phyloP scores from a whole-genome alignment of 2,888 invertebrate species.

The Diplazon laetatorius region DNA sequence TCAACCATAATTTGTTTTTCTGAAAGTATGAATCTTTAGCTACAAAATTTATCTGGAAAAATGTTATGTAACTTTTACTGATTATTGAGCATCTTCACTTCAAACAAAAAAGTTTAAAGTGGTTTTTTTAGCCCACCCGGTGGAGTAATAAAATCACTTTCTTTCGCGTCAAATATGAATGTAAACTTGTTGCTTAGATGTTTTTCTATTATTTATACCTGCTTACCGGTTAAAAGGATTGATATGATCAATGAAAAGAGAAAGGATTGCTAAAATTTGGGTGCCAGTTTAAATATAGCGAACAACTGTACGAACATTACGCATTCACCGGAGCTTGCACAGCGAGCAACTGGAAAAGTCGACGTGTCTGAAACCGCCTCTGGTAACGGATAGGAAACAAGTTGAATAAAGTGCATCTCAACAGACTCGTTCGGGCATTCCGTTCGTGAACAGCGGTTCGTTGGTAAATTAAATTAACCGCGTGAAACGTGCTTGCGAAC shows the following conservation, averaged over 20 bases:
- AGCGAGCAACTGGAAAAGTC: slow-evolving; percentile 4
- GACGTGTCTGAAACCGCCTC: neutral
- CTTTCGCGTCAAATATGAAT: too few relatives aligned
- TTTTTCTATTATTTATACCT: too few relatives aligned
- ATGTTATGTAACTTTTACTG: too few relatives aligned
- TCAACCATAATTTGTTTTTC: too few relatives aligned
- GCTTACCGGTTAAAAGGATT: neutral
- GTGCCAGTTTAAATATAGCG: neutral
- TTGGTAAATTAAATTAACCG: slow-evolving; percentile 20
- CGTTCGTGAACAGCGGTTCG: slow-evolving; percentile 15
- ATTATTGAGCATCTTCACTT: too few relatives aligned
- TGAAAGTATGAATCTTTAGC: too few relatives aligned
- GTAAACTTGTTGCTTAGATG: too few relatives aligned
- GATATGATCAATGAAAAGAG: neutral
- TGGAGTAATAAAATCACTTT: too few relatives aligned
- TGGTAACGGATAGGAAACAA: neutral
- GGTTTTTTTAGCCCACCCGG: too few relatives aligned
- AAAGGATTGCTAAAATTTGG: neutral
- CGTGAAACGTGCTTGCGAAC: slow-evolving; percentile 5
- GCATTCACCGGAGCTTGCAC: neutral
- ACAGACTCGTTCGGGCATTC: neutral
- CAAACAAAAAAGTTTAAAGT: too few relatives aligned
- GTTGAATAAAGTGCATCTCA: neutral
- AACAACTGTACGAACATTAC: too few relatives aligned
- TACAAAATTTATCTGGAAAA: too few relatives aligned